Conservation (phyloP, 2,797 vertebrate genomes). For the Siniperca undulata region DNA sequence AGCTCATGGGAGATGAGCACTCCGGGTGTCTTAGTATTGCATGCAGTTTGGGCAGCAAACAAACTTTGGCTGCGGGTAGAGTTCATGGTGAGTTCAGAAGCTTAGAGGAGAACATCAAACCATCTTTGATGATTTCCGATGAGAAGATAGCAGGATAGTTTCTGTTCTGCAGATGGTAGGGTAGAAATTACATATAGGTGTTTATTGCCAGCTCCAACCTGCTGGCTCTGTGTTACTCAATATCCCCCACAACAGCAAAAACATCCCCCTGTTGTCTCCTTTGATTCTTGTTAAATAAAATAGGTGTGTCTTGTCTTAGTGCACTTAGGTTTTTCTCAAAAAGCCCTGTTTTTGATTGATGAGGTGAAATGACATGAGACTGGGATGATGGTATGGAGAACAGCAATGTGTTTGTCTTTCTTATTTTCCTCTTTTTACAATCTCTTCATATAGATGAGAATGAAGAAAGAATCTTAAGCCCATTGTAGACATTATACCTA, state of each 20-base stretch:
- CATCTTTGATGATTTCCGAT: constrained; percentile 76
- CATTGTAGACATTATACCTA: constrained; percentile 26
- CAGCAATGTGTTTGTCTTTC: background rate
- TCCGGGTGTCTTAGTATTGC: constrained; percentile 41
- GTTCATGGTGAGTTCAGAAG: constrained; percentile 74
- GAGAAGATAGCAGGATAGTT: constrained; percentile 63
- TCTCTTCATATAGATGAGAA: background rate
- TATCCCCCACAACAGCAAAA: constrained; percentile 59
- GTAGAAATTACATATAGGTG: constrained; percentile 66
- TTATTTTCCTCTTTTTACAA: background rate
- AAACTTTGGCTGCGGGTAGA: constrained; percentile 57
- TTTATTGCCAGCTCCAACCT: constrained; percentile 49
- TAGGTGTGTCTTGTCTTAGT: constrained; percentile 20
- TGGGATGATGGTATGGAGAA: background rate
- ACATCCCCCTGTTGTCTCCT: constrained; percentile 34
- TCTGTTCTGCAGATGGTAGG: constrained; percentile 42
- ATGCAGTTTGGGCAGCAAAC: constrained; percentile 62
- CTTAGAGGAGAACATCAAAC: constrained; percentile 66
- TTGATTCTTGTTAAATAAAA: constrained; percentile 59
- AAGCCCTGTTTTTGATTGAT: constrained; percentile 44
- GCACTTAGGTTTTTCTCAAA: constrained; percentile 14
- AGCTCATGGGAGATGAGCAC: constrained; percentile 58
- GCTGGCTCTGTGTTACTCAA: constrained; percentile 47
- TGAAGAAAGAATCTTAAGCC: constrained; percentile 1
- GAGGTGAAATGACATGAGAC: constrained; percentile 30